A percentile compares a stretch with the other conserved stretches of the same genome.
These are phyloP conservation scores for Taeniopygia guttata DNA, from an alignment of 2,797 vertebrate species.

Conservation along the genomic window DNA sequence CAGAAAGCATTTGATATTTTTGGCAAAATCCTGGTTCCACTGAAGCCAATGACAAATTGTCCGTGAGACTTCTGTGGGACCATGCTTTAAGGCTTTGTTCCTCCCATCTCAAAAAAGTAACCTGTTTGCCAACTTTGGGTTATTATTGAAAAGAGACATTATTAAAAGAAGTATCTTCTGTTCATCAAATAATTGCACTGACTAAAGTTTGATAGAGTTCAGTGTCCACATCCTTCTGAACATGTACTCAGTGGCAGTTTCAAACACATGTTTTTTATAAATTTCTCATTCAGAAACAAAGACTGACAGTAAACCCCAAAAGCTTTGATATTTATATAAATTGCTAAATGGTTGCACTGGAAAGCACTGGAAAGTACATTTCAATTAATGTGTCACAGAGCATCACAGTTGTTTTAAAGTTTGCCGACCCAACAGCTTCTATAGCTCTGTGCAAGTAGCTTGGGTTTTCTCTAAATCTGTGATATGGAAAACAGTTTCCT, in stretches of 20 bases:
- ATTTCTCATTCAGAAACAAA: slow-evolving; percentile 78
- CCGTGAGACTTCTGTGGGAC: background rate
- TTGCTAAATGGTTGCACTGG: slow-evolving; percentile 80
- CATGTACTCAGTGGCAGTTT: slow-evolving; percentile 80
- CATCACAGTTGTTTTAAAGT: slow-evolving; percentile 65
- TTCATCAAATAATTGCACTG: slow-evolving; percentile 54
- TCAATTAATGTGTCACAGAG: slow-evolving; percentile 86
- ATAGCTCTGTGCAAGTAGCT: slow-evolving; percentile 29
- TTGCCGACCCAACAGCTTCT: slow-evolving; percentile 42
- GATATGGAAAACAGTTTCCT: slow-evolving; percentile 25
- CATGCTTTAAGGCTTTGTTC: slow-evolving; percentile 6
- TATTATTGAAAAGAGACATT: slow-evolving; percentile 64
- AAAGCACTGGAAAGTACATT: slow-evolving; percentile 85
- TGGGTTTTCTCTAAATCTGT: slow-evolving; percentile 27
- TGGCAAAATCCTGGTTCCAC: slow-evolving; percentile 25
- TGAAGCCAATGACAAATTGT: background rate
- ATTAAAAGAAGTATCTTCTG: slow-evolving; percentile 63
- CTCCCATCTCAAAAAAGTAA: background rate
- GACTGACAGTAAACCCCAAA: slow-evolving; percentile 75
- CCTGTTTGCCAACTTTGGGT: background rate
- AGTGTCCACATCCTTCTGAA: slow-evolving; percentile 69
- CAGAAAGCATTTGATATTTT: slow-evolving; percentile 31
- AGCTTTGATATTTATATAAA: slow-evolving; percentile 85
- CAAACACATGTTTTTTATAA: slow-evolving; percentile 90
- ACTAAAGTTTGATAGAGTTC: slow-evolving; percentile 71